Conservation (phyloP, 2,113 vertebrate species). For the Gavialis gangeticus region DNA sequence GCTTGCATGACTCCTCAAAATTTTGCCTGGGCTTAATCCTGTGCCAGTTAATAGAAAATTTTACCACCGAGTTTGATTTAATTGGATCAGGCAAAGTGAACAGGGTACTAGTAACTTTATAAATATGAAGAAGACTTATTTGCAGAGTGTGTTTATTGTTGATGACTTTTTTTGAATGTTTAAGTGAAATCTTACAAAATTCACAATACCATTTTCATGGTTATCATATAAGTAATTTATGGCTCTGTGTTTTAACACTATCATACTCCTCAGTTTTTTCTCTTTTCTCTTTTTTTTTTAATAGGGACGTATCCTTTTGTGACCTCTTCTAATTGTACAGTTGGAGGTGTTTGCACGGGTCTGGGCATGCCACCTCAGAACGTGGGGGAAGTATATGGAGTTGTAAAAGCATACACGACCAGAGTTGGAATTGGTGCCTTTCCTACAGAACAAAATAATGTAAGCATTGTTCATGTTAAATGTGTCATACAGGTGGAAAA, state of each 20-base stretch:
- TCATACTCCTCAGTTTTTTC: background rate
- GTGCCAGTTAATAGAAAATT: background rate
- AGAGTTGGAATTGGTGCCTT: constrained; percentile 97
- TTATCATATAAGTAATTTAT: background rate
- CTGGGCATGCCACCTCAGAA: constrained; percentile 97
- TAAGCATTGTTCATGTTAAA: constrained; percentile 75
- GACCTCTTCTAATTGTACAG: constrained; percentile 97
- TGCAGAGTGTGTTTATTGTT: background rate
- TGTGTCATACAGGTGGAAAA: background rate
- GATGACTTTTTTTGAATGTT: background rate
- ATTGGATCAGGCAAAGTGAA: background rate
- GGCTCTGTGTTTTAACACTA: background rate
- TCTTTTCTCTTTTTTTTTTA: background rate
- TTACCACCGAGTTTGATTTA: background rate
- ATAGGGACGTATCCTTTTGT: constrained; percentile 97
- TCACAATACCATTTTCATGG: background rate
- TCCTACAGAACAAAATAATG: constrained; percentile 94
- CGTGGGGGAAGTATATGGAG: constrained; percentile 93
- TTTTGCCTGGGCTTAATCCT: background rate
- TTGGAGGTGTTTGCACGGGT: constrained; percentile 96
- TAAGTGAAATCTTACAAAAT: background rate
- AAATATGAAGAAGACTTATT: background rate
- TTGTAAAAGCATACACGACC: constrained; percentile 96
- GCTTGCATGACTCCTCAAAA: background rate
- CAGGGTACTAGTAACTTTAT: background rate